Evolutionary conservation across 2,113 vertebrate species (phyloP).

Genomic region (Leptodactylus fuscus): DNA sequence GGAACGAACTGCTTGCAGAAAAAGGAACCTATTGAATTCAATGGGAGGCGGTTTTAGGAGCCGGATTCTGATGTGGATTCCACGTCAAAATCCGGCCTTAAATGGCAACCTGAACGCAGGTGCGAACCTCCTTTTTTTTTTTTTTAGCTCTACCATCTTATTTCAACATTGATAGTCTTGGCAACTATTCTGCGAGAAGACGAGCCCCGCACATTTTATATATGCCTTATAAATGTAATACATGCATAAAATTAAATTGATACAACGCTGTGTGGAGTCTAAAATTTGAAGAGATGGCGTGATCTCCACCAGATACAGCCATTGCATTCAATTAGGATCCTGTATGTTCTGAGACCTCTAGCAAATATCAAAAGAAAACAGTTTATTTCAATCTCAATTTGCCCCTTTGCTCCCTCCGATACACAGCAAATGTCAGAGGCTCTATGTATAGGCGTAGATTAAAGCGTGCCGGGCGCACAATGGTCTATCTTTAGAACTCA

Average conservation of each 20-base stretch:
- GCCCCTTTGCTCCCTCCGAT: neutral
- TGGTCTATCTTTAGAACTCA: neutral
- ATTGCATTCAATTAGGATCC: neutral
- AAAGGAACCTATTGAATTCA: no score
- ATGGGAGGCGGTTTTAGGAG: no score
- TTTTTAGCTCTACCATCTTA: no score
- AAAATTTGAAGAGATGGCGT: neutral
- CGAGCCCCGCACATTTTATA: no score
- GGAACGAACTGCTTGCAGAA: no score
- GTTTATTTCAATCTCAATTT: neutral
- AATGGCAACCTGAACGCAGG: no score
- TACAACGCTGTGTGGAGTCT: no score
- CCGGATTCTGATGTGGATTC: no score
- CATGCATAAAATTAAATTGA: no score
- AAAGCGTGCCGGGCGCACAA: neutral
- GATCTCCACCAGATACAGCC: neutral
- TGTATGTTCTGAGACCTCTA: neutral
- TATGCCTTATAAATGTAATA: no score
- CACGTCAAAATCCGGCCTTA: no score
- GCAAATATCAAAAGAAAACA: neutral
- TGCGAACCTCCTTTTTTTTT: no score
- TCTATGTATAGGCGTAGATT: neutral
- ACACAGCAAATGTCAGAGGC: slow-evolving; percentile 6
- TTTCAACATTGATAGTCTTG: neutral
- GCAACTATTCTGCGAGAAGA: neutral